Evolutionary conservation across 2,888 invertebrate genomes (phyloP), one percentile per base, ranked within the genome.

Genomic region (Ectemnius continuus): DNA sequence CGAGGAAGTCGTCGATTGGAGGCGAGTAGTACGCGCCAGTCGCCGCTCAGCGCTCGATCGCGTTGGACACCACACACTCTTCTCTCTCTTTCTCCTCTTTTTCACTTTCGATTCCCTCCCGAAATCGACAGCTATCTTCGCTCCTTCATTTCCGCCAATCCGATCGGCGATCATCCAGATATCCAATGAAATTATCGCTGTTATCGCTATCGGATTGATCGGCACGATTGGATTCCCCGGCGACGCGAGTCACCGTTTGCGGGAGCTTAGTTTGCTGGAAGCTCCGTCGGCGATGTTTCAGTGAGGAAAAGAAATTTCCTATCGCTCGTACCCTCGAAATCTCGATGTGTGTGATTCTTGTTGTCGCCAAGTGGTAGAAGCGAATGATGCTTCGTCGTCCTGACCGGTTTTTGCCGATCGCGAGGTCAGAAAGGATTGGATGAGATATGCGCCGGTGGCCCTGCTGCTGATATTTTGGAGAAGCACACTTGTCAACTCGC

Each of bases 1-100:
- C 92, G 90, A 92, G 88, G 92, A 92, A 85, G 87, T 92, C 85
- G 92, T 91, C 87, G 90, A 91, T 82, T 89, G 87, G 88, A 91
- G 88, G 86, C 83, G 82, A 81, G 81, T 81, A 80, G 72, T 70
- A 72, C 16, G 16, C 66, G 67, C 63, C 81, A 83, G 83, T 83
- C 75, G 76, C 65, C 66, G 67, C 61, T 73, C 67, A 62, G 71
- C 81, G 61, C 63, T 80, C 73, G 66, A 65, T 75, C 75, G 69
- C 61, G 79, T 75, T 70, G 60, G 69, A 75, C 61, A 59, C 3
- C 3, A n/a, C n/a, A n/a, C n/a, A n/a, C n/a, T n/a, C n/a, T n/a
- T n/a, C n/a, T n/a, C n/a, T n/a, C n/a, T n/a, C n/a, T n/a, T n/a
- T n/a, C n/a, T n/a, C n/a, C n/a, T n/a, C n/a, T n/a, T n/a, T n/a